Evolutionary conservation across 2,888 invertebrate genomes (phyloP).

Genomic region (Saturnia pavonia): DNA sequence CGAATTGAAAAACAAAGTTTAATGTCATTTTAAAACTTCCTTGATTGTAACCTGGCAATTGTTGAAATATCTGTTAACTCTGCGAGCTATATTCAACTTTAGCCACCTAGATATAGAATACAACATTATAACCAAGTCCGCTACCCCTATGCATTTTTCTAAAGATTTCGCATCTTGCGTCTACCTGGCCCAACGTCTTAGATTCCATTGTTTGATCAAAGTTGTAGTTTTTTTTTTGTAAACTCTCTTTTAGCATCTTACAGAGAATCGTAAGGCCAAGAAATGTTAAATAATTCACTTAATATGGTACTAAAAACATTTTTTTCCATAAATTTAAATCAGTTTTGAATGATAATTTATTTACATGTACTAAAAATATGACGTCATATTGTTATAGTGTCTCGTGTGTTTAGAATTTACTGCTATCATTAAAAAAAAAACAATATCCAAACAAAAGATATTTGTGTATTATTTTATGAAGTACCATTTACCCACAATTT

Average conservation of each 20-base stretch:
- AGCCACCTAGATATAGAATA: background rate
- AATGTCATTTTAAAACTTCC: background rate
- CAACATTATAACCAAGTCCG: background rate
- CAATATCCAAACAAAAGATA: no score
- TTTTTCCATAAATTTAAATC: background rate
- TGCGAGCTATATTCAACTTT: slow-evolving; percentile 8
- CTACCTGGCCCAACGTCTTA: slow-evolving; percentile 69
- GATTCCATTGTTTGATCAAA: slow-evolving; percentile 48
- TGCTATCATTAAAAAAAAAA: no score
- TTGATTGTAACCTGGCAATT: slow-evolving; percentile 12
- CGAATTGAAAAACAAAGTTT: background rate
- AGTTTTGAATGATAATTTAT: background rate
- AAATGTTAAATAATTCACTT: background rate
- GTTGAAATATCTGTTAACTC: background rate
- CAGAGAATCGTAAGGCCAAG: background rate
- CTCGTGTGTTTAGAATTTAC: no score
- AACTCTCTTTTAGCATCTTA: background rate
- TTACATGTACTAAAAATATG: no score
- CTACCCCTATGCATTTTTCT: slow-evolving; percentile 49
- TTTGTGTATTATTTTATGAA: no score
- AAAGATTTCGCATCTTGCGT: slow-evolving; percentile 74
- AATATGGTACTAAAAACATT: background rate
- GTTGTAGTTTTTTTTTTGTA: slow-evolving; percentile 35
- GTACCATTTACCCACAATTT: no score
- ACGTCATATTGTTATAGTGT: no score